phyloP scores from a whole-genome alignment of 1,140 invertebrate species.

The Antheraea mylitta region DNA sequence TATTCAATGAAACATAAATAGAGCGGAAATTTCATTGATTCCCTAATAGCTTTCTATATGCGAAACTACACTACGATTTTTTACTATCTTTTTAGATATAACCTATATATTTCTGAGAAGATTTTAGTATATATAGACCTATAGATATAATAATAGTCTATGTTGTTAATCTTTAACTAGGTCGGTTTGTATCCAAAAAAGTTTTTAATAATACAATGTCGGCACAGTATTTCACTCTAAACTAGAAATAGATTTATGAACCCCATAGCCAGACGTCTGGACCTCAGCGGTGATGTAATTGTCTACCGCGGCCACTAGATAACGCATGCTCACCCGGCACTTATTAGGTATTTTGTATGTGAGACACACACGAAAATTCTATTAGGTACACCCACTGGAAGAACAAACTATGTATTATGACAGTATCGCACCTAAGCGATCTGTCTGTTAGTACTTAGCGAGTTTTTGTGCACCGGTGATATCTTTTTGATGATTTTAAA shows the following conservation, averaged over 20 bases:
- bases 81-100: too few species aligned
- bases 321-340: conserved; percentile 27
- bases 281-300: conserved; percentile 45
- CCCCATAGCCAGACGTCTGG: conserved; percentile 24
- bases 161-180: too few species aligned
- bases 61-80: too few species aligned
- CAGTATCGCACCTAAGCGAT: conserved; percentile 15
- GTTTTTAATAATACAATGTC: background rate
- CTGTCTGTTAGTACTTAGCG: conserved; percentile 16
- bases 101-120: too few species aligned
- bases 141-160: too few species aligned
- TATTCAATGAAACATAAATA: too few species aligned
- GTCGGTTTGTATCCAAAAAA: too few species aligned
- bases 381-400: conserved; percentile 18
- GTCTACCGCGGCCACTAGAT: conserved; percentile 21
- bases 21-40: too few species aligned
- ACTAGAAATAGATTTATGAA: background rate
- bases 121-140: too few species aligned
- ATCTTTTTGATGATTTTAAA: conserved; percentile 2
- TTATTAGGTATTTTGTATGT: conserved; percentile 64
- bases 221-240: background rate
- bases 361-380: conserved; percentile 44
- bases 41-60: too few species aligned
- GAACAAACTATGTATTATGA: conserved; percentile 30
- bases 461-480: background rate